Conservation (phyloP, 2,113 vertebrate genomes). For the Cygnus buccinator region DNA sequence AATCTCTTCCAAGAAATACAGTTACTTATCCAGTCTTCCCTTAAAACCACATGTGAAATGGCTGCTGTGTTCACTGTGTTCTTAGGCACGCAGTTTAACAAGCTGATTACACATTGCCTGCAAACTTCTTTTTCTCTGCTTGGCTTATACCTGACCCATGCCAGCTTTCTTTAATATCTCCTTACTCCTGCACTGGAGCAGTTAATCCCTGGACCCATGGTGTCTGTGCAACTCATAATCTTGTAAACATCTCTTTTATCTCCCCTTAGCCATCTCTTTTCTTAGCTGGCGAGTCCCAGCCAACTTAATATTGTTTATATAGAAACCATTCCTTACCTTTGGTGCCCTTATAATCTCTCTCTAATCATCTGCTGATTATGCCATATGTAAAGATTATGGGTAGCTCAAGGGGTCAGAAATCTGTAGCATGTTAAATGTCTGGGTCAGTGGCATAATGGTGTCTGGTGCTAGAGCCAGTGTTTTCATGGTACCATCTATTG, state of each 20-base stretch:
- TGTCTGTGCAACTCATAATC: neutral
- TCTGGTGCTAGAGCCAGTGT: neutral
- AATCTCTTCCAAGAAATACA: neutral
- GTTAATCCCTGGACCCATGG: fast-evolving
- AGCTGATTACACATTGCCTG: neutral
- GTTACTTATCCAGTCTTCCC: neutral
- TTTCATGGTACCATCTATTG: neutral
- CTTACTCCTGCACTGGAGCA: neutral
- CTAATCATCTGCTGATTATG: neutral
- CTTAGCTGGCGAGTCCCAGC: neutral
- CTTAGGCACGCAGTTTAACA: neutral
- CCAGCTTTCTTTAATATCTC: neutral
- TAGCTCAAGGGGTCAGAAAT: neutral
- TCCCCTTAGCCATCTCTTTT: neutral
- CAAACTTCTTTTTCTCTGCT: neutral
- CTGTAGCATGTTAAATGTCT: neutral
- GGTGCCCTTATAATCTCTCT: neutral
- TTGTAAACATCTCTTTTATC: neutral
- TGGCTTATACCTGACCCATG: neutral
- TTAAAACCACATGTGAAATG: neutral
- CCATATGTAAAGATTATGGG: neutral
- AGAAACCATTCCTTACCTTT: neutral
- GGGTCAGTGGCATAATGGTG: neutral
- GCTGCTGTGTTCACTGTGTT: neutral
- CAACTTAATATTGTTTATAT: neutral